These are phyloP conservation scores for Crocodylus rhombifer DNA, from an alignment of 2,797 vertebrate genomes.

Conservation along the genomic window DNA sequence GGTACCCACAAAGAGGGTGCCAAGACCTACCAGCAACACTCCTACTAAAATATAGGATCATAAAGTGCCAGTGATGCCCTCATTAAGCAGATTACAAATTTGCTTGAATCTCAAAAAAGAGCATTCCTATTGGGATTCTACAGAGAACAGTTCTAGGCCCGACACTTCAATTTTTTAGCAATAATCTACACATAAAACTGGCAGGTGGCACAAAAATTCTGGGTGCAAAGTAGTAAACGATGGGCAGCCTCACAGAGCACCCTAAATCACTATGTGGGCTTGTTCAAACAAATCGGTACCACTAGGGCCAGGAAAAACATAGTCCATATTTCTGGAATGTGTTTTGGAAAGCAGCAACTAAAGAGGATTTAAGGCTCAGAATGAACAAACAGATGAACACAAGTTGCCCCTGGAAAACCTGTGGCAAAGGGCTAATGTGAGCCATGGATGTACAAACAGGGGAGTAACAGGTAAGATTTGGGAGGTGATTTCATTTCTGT, in stretches of 20 bases:
- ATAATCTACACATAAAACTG: not conserved
- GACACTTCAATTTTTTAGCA: not conserved
- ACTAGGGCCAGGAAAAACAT: not conserved
- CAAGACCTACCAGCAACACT: too few species aligned
- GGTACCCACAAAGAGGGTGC: too few species aligned
- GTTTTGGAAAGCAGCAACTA: not conserved
- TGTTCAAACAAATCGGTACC: not conserved
- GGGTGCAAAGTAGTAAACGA: not conserved
- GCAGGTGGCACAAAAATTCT: not conserved
- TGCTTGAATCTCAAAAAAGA: not conserved
- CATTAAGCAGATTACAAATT: not conserved
- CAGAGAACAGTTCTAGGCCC: not conserved
- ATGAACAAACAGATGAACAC: not conserved
- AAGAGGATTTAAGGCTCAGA: not conserved
- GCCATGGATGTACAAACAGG: not conserved
- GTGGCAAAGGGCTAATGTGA: not conserved
- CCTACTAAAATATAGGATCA: not conserved
- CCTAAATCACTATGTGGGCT: not conserved
- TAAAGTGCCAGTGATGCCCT: not conserved
- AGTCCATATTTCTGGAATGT: not conserved
- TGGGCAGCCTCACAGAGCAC: not conserved
- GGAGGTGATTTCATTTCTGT: not conserved
- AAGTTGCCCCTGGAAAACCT: not conserved
- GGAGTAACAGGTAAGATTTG: not conserved
- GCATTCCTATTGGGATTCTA: not conserved